These are phyloP conservation scores for Phaethornis superciliosus DNA, from an alignment of 2,113 vertebrate species.

Conservation along the genomic window DNA sequence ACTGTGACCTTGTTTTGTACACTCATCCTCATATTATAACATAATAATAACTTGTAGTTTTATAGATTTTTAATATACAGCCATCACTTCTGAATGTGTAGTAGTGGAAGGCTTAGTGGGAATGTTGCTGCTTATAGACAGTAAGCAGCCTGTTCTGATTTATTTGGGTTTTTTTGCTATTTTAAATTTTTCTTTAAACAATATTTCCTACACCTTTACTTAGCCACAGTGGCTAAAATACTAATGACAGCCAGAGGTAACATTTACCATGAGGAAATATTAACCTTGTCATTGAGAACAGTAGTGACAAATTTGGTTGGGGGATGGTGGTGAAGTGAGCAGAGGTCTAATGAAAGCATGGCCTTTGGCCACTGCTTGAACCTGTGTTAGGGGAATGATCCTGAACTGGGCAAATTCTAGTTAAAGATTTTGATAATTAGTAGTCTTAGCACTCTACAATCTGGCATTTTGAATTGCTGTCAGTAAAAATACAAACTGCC, in stretches of 20 bases:
- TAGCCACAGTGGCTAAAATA: background rate
- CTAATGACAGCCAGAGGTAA: background rate
- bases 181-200: background rate
- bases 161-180: background rate
- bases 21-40: background rate
- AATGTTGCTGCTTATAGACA: background rate
- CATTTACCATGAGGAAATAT: background rate
- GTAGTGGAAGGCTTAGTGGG: background rate
- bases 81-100: background rate
- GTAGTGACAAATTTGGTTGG: background rate
- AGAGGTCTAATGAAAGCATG: background rate
- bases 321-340: background rate
- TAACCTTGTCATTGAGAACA: background rate
- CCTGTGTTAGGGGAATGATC: background rate
- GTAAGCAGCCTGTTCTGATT: background rate
- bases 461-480: background rate
- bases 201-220: background rate
- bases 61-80: background rate
- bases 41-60: background rate
- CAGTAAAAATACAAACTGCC: background rate
- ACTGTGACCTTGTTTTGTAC: background rate
- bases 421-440: background rate
- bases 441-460: background rate
- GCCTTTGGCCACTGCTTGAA: background rate
- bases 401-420: background rate